Percentiles rank a stretch among this genome's conserved stretches.
phyloP scores from a whole-genome alignment of 2,888 invertebrate species.

The Cryptocheilus praepositus region DNA sequence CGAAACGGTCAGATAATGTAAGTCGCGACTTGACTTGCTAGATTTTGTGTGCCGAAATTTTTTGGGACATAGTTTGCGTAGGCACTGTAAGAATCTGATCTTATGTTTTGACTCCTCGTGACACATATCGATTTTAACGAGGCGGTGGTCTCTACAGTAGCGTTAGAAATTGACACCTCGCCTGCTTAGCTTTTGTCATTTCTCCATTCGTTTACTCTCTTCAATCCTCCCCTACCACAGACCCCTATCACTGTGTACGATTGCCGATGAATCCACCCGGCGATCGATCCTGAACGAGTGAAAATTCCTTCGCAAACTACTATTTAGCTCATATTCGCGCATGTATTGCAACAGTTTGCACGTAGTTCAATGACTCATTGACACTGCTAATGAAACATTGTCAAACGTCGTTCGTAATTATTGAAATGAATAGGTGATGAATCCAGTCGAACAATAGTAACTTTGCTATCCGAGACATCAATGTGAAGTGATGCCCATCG shows the following conservation, averaged over 20 bases:
- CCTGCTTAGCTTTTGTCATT: not conserved
- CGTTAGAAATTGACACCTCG: not conserved
- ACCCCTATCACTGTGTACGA: not conserved
- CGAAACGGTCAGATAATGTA: too few species aligned
- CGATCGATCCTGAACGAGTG: conserved; percentile 17
- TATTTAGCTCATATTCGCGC: conserved; percentile 51
- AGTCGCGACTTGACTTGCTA: too few species aligned
- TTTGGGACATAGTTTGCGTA: too few species aligned
- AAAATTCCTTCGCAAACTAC: conserved; percentile 32
- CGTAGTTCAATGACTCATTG: conserved; percentile 48
- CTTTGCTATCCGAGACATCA: too few species aligned
- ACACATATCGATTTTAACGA: conserved; percentile 54
- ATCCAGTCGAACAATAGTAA: too few species aligned
- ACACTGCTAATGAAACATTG: too few species aligned
- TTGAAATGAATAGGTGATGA: too few species aligned
- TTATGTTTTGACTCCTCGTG: conserved; percentile 50
- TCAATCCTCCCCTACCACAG: not conserved
- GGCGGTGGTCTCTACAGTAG: conserved; percentile 37
- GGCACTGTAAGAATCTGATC: conserved; percentile 1
- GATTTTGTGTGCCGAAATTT: too few species aligned
- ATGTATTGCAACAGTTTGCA: conserved; percentile 48
- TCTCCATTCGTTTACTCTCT: not conserved
- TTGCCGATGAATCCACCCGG: conserved; percentile 40
- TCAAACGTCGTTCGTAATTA: too few species aligned
- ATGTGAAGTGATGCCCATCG: too few species aligned